Base-by-base conservation (phyloP, 2,113 vertebrate genomes). In the Chlamydotis undulata region DNA sequence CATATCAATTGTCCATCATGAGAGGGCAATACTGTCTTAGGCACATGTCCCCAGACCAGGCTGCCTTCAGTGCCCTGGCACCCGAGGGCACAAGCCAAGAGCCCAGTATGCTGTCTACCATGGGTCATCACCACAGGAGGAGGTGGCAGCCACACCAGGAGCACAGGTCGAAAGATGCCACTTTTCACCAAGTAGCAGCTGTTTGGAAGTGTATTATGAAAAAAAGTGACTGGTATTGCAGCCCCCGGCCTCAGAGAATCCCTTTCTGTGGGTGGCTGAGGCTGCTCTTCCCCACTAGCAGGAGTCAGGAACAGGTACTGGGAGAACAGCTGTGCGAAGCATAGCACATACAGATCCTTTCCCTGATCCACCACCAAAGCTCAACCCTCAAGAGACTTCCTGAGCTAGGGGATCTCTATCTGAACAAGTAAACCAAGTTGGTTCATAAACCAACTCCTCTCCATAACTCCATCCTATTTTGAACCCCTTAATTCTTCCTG, bases 1-100 rank as follows among this genome's bases (percentile, higher is more conserved):
- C 0, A 0, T 19, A 56, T 57, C 35, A 65, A 49, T 35, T 50
- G 17, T 39, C 50, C n/a, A 43, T 45, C 23, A 1, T 45, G 11
- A 70, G 55, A 76, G 22, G 35, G 17, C 18, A 73, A 60, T 35
- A 25, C 25, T 59, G 14, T 28, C n/a, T 10, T 64, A 45, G 11
- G 21, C 29, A 57, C 0, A 0, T 14, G 4, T 28, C 26, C 68
- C 43, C 61, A 76, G 70, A 76, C 18, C 1, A 6, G 12, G 43
- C 25, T 87, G 47, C 19, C 52, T 67, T 63, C 4, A 0, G 29
- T 74, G 29, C 5, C 41, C 25, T 39, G 45, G 61, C 43, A 88
- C 43, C 28, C 0, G 0, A 31, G 33, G 39, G 12, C 50, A 60
- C 29, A 87, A 64, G 53, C 23, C 35, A 77, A 60, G 60, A 49